Evolutionary conservation across 2,797 vertebrate genomes (phyloP).

Genomic region (Anabas testudineus): DNA sequence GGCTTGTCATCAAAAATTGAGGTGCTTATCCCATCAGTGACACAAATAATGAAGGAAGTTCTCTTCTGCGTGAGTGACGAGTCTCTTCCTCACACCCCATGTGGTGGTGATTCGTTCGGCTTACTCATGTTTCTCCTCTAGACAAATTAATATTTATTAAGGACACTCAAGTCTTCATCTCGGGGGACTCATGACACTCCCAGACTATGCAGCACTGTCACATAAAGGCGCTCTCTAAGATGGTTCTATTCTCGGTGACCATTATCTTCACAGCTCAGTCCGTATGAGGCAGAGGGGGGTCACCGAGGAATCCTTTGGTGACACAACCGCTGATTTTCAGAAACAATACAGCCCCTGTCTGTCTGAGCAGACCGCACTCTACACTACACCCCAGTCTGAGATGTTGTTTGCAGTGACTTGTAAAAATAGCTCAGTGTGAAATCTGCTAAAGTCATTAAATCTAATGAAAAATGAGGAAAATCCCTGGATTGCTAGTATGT

Average conservation of each 20-base stretch:
- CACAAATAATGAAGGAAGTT: constrained; percentile 57
- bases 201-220: constrained; percentile 32
- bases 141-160: constrained; percentile 78
- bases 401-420: constrained; percentile 20
- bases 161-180: constrained; percentile 62
- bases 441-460: constrained; percentile 18
- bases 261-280: constrained; percentile 69
- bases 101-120: constrained; percentile 68
- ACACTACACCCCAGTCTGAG: constrained; percentile 2
- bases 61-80: constrained; percentile 63
- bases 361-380: constrained; percentile 43
- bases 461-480: neutral
- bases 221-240: constrained; percentile 69
- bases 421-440: constrained; percentile 23
- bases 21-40: constrained; percentile 22
- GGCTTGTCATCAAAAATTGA: constrained; percentile 49
- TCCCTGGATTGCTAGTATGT: neutral
- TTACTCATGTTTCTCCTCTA: constrained; percentile 76
- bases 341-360: constrained; percentile 73
- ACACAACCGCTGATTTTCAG: constrained; percentile 52
- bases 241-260: constrained; percentile 69
- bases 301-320: constrained; percentile 61
- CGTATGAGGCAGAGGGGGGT: constrained; percentile 60
- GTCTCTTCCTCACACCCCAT: constrained; percentile 69
- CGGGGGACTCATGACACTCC: constrained; percentile 37